Base-by-base conservation (phyloP, 1,140 invertebrate genomes). In the Leptinotarsa defecta region DNA sequence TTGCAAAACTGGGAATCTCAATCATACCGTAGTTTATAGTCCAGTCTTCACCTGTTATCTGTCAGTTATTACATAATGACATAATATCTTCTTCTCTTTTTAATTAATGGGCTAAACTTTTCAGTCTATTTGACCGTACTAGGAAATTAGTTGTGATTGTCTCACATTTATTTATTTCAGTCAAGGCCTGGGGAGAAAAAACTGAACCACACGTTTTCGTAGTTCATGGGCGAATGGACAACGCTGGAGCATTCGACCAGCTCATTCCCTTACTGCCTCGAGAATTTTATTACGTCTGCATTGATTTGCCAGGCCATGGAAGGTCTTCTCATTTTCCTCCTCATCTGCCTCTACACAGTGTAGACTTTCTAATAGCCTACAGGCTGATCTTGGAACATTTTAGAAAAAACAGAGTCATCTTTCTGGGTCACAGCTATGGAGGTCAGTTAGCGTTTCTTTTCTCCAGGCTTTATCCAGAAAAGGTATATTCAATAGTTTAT, bases 251-350 rank as follows among this genome's bases (percentile, higher is more conserved):
- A n/a, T 94, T 92, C 82, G 88, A 92, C 73, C 86, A 86, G 22
- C 85, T 94, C 3, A 86, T 92, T 49, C 85, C 88, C 20, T 76
- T 89, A n/a, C 84, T 94, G 57, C 89, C 91, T 3, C 78, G 83
- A 61, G 79, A 85, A 4, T 89, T 88, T 79, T 91, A 90, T 77
- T 91, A 91, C 75, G 88, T 93, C 6, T 88, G 88, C 80, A 85
- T 93, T 43, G 92, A 94, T 83, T 85, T 93, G 74, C 92, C 92
- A 13, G 91, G 91, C 1, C 92, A 94, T 85, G 93, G 93, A 4
- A 85, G 85, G 11, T 94, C 92, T 5, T 90, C 90, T 71, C 87
- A 87, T 57, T 89, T 90, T 71, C 89, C 90, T 70, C 70, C 80
- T 13, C 89, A 90, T 57, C 64, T 86, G 64, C 79, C 84, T 4